Conservation (phyloP, 2,888 invertebrate species). For the Pseudococcus viburni region DNA sequence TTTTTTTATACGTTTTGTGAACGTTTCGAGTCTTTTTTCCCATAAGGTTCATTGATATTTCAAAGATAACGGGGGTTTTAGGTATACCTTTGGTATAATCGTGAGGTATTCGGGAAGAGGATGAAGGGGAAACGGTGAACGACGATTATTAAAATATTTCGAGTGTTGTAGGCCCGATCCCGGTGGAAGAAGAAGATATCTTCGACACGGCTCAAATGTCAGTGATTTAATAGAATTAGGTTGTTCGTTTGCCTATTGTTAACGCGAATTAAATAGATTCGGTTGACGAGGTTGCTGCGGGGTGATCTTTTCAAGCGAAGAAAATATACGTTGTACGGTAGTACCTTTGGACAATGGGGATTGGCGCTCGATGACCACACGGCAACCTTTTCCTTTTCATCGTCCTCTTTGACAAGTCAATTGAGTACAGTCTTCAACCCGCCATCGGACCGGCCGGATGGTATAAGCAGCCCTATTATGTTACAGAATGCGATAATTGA, state of each 20-base stretch:
- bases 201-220: constrained; percentile 59
- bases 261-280: constrained; percentile 28
- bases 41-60: not conserved
- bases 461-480: constrained; percentile 12
- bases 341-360: constrained; percentile 12
- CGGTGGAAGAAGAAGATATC: constrained; percentile 29
- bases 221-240: constrained; percentile 62
- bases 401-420: constrained; percentile 14
- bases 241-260: constrained; percentile 52
- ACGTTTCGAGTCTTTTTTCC: too few species aligned
- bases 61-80: not conserved
- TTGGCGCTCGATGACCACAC: constrained; percentile 21
- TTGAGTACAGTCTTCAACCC: not conserved
- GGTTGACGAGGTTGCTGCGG: not conserved
- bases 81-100: too few species aligned
- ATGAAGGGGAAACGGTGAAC: not conserved
- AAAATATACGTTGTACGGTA: constrained; percentile 16
- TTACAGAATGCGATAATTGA: constrained; percentile 1
- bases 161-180: not conserved
- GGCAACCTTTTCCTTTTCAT: constrained; percentile 17
- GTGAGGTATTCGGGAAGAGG: too few species aligned
- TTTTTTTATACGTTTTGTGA: not conserved
- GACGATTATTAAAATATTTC: constrained; percentile 54
- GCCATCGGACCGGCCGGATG: not conserved
- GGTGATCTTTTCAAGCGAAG: not conserved